Evolutionary conservation across 2,888 invertebrate genomes (phyloP).

Genomic region (Tribolium freemani): DNA sequence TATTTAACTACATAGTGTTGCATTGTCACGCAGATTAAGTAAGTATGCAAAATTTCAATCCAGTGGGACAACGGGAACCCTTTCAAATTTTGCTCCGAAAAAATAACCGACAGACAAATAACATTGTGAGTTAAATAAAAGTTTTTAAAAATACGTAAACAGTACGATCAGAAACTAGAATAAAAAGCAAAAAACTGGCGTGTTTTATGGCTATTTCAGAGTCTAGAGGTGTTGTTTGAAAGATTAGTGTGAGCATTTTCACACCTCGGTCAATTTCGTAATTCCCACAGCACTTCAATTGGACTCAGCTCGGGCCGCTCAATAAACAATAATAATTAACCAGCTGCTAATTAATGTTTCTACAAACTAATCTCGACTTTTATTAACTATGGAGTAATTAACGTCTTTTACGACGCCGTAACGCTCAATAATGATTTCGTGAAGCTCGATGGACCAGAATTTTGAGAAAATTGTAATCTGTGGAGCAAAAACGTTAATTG

Average conservation of each 20-base stretch:
- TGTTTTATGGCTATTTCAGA: neutral
- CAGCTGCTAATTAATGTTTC: constrained; percentile 14
- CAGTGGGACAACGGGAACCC: too few species aligned
- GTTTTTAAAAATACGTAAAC: too few species aligned
- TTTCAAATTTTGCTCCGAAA: too few species aligned
- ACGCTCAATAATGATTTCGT: constrained; percentile 2
- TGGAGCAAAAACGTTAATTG: constrained; percentile 13
- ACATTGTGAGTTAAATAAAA: too few species aligned
- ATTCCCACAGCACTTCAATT: constrained; percentile 8
- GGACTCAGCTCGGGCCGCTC: neutral
- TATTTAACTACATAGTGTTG: too few species aligned
- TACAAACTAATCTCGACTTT: constrained; percentile 10
- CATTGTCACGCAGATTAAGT: too few species aligned
- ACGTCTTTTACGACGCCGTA: constrained; percentile 15
- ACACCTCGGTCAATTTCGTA: neutral
- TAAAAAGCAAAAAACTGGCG: too few species aligned
- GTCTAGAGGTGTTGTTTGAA: too few species aligned
- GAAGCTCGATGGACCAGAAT: constrained; percentile 4
- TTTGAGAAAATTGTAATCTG: neutral
- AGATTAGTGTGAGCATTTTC: neutral
- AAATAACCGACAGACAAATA: too few species aligned
- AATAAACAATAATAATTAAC: constrained; percentile 19
- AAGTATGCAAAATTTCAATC: too few species aligned
- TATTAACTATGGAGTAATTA: constrained; percentile 10
- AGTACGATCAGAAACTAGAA: too few species aligned